phyloP scores from a whole-genome alignment of 1,140 invertebrate genomes.

The Drosophila repleta region DNA sequence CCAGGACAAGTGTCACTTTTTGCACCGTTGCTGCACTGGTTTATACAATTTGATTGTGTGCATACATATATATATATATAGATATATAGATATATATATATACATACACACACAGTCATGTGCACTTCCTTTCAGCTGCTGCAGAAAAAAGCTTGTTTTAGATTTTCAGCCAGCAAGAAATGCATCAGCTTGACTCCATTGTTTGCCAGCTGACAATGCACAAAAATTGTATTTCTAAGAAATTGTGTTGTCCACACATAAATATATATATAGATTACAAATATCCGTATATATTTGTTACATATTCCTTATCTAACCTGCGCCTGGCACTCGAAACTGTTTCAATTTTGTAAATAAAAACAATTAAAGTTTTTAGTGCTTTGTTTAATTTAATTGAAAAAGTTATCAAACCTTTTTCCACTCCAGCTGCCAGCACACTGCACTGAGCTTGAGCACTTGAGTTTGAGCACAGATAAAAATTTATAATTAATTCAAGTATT shows the following conservation, averaged over 20 bases:
- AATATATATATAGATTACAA: not conserved
- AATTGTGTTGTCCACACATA: slow-evolving; percentile 10
- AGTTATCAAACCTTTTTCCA: slow-evolving; percentile 51
- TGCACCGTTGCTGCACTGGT: slow-evolving; percentile 44
- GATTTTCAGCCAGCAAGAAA: slow-evolving; percentile 27
- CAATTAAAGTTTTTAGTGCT: slow-evolving; percentile 35
- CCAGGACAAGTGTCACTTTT: slow-evolving; percentile 52
- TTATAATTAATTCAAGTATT: slow-evolving; percentile 36
- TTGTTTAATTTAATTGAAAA: slow-evolving; percentile 50
- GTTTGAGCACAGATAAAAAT: slow-evolving; percentile 17
- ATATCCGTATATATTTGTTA: not conserved
- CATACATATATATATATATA: not conserved
- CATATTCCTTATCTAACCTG: slow-evolving; percentile 29
- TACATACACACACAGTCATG: not conserved
- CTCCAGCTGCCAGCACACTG: slow-evolving; percentile 12
- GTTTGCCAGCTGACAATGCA: slow-evolving; percentile 33
- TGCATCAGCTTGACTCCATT: slow-evolving; percentile 37
- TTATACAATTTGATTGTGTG: slow-evolving; percentile 52
- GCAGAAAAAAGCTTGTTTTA: slow-evolving; percentile 35
- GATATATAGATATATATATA: slow-evolving; percentile 3
- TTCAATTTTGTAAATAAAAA: slow-evolving; percentile 43
- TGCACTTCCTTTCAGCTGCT: not conserved
- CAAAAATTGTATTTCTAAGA: slow-evolving; percentile 18
- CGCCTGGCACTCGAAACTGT: slow-evolving; percentile 12
- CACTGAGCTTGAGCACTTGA: slow-evolving; percentile 13